Percentiles rank a stretch among this genome's conserved stretches.
Evolutionary conservation across 2,113 vertebrate species (phyloP).

Genomic region (Mormyrus iriodes): DNA sequence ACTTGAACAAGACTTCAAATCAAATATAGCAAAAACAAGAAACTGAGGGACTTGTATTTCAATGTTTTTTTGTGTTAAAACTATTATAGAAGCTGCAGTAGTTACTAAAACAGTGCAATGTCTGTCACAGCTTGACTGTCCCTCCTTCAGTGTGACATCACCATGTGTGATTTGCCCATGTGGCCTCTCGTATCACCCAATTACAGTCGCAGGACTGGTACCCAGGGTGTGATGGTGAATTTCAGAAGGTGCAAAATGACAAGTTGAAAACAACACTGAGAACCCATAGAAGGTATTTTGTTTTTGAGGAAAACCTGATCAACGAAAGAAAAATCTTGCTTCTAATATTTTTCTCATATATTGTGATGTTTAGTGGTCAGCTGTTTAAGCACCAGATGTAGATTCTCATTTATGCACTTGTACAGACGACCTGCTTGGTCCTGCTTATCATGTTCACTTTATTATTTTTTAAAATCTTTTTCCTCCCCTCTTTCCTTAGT

Average conservation of each 20-base stretch:
- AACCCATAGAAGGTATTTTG: conserved; percentile 12
- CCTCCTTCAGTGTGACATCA: conserved; percentile 32
- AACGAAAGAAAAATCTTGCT: conserved; percentile 46
- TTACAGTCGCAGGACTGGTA: not conserved
- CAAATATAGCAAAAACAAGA: conserved; percentile 31
- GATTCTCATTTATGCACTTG: conserved; percentile 72
- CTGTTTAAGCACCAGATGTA: conserved; percentile 74
- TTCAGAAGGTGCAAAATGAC: conserved; percentile 18
- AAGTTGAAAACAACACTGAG: not conserved
- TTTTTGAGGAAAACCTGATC: conserved; percentile 15
- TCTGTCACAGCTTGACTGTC: conserved; percentile 36
- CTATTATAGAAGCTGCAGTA: conserved; percentile 50
- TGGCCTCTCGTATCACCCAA: not conserved
- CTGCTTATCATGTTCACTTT: conserved; percentile 64
- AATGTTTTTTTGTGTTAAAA: conserved; percentile 25
- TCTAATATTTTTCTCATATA: conserved; percentile 49
- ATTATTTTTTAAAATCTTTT: conserved; percentile 17
- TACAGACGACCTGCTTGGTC: conserved; percentile 47
- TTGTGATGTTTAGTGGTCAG: conserved; percentile 68
- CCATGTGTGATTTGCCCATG: conserved; percentile 37
- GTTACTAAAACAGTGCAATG: conserved; percentile 58
- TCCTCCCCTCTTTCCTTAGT: not conserved
- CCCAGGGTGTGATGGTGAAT: not conserved
- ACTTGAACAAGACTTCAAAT: conserved; percentile 41
- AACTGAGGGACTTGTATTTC: conserved; percentile 25